These are phyloP conservation scores for Trichonephila inaurata DNA, from an alignment of 1,140 invertebrate species.

Conservation along the genomic window DNA sequence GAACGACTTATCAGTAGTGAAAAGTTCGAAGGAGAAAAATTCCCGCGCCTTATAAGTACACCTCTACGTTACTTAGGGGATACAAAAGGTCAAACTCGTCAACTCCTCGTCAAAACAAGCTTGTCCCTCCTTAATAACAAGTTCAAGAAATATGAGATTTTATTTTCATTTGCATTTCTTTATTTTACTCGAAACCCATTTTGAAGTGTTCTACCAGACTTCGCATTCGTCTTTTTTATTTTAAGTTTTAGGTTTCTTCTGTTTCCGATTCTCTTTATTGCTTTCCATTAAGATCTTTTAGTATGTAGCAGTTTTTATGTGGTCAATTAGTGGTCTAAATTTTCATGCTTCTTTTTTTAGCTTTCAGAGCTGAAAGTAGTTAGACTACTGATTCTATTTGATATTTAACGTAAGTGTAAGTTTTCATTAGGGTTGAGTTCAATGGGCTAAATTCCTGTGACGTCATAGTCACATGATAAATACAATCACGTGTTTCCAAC, in stretches of 20 bases:
- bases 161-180: background rate
- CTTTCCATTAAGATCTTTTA: background rate
- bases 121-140: constrained; percentile 25
- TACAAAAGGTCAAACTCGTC: constrained; percentile 47
- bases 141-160: background rate
- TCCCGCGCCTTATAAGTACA: constrained; percentile 60
- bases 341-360: too few relatives aligned
- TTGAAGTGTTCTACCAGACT: background rate
- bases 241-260: background rate
- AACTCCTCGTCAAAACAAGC: constrained; percentile 36
- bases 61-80: constrained; percentile 44
- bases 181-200: background rate
- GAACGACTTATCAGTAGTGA: constrained; percentile 52
- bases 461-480: too few relatives aligned
- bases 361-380: too few relatives aligned
- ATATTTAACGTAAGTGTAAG: too few relatives aligned
- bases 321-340: too few relatives aligned
- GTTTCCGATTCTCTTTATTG: background rate
- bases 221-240: background rate
- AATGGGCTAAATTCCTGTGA: too few relatives aligned
- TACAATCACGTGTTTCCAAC: too few relatives aligned
- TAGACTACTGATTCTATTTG: too few relatives aligned
- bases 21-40: constrained; percentile 1
- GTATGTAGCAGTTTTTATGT: background rate
- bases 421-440: too few relatives aligned